Evolutionary conservation across 2,888 invertebrate genomes (phyloP).

Genomic region (Punctoribates punctum): DNA sequence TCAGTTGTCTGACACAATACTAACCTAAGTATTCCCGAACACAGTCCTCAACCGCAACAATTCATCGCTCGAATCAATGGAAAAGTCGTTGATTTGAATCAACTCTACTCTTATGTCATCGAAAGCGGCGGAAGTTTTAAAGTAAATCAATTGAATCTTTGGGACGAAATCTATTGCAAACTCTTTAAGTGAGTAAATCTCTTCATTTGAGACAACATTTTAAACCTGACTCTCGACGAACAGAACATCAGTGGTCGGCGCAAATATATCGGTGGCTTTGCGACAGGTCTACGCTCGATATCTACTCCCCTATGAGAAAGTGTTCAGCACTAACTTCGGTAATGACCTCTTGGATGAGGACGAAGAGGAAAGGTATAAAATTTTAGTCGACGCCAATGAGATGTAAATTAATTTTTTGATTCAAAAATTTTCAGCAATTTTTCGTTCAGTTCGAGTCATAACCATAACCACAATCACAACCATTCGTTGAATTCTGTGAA

Average conservation of each 20-base stretch:
- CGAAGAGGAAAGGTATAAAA: constrained; percentile 48
- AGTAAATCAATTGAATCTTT: constrained; percentile 42
- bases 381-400: background rate
- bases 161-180: constrained; percentile 44
- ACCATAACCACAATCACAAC: background rate
- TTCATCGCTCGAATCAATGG: constrained; percentile 44
- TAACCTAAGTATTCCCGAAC: background rate
- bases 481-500: constrained; percentile 3
- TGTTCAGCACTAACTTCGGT: constrained; percentile 29
- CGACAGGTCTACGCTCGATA: constrained; percentile 43
- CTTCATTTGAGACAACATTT: background rate
- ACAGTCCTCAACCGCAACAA: constrained; percentile 39
- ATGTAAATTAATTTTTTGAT: background rate
- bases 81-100: constrained; percentile 40
- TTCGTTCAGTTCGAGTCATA: constrained; percentile 25
- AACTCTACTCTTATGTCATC: constrained; percentile 41
- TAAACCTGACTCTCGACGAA: background rate
- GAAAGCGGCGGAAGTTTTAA: constrained; percentile 44
- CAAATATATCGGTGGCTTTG: constrained; percentile 43
- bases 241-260: constrained; percentile 36
- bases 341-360: constrained; percentile 42
- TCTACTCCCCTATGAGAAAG: constrained; percentile 42
- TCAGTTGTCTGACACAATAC: background rate
- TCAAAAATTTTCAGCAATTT: constrained; percentile 19
- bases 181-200: constrained; percentile 39